Evolutionary conservation across 2,113 vertebrate genomes (phyloP).

Genomic region (Chaenocephalus aceratus): DNA sequence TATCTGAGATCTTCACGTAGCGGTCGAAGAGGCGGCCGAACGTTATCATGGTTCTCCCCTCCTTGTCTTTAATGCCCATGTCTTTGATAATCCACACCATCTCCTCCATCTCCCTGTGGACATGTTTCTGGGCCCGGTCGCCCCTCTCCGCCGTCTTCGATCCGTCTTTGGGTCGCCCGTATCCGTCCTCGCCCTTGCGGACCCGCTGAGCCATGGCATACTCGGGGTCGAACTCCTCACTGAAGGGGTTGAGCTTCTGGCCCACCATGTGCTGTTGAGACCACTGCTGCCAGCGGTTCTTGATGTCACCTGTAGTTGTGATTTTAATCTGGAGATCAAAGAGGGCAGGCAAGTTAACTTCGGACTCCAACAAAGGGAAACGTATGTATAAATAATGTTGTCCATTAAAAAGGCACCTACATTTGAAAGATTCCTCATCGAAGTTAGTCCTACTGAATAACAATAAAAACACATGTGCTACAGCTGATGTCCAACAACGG

Average conservation of each 20-base stretch:
- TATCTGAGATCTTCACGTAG: conserved; percentile 88
- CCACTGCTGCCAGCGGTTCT: conserved; percentile 84
- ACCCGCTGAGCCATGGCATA: conserved; percentile 84
- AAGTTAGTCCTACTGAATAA: too few species aligned
- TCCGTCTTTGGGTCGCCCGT: conserved; percentile 86
- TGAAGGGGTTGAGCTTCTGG: conserved; percentile 88
- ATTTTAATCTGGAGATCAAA: conserved; percentile 77
- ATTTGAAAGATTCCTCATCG: background rate
- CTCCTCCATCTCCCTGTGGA: conserved; percentile 87
- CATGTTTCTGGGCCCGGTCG: conserved; percentile 83
- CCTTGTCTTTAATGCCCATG: conserved; percentile 75
- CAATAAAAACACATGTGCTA: too few species aligned
- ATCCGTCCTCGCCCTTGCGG: conserved; percentile 84
- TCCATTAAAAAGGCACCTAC: background rate
- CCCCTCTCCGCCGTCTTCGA: conserved; percentile 84
- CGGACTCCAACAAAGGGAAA: background rate
- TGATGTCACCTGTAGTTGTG: conserved; percentile 76
- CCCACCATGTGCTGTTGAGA: conserved; percentile 79
- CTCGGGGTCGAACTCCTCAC: conserved; percentile 85
- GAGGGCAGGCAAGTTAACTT: background rate
- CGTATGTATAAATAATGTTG: background rate
- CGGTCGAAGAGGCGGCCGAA: conserved; percentile 87
- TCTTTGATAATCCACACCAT: conserved; percentile 87
- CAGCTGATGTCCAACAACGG: too few species aligned
- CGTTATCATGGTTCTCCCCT: conserved; percentile 70